A percentile compares a stretch with the other conserved stretches of the same genome.
Evolutionary conservation across 2,888 invertebrate genomes (phyloP).

Genomic region (Oscheius sp.): DNA sequence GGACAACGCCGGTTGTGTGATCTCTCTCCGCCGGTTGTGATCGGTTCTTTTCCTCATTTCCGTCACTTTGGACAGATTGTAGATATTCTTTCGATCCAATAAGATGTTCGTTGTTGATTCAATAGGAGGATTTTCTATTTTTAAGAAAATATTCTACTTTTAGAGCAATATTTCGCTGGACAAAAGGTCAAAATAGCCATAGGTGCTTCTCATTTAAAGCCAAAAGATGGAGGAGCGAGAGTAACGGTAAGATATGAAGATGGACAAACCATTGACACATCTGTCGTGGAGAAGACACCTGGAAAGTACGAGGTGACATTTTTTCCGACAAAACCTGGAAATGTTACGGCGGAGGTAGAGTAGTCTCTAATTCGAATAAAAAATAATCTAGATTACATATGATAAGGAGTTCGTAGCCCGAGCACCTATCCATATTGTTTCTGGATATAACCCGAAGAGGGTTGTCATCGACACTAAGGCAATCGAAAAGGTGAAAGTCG

Average conservation of each 20-base stretch:
- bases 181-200: slow-evolving; percentile 9
- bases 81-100: neutral
- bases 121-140: neutral
- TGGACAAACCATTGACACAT: neutral
- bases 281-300: neutral
- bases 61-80: neutral
- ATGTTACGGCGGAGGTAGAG: slow-evolving; percentile 28
- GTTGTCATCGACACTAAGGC: slow-evolving; percentile 38
- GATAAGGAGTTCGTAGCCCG: slow-evolving; percentile 42
- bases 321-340: slow-evolving; percentile 16
- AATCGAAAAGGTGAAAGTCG: slow-evolving; percentile 41
- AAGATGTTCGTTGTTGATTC: neutral
- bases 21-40: slow-evolving; percentile 17
- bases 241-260: neutral
- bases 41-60: neutral
- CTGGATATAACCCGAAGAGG: slow-evolving; percentile 43
- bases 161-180: neutral
- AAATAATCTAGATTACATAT: slow-evolving; percentile 36
- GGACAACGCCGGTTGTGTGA: slow-evolving; percentile 38
- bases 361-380: slow-evolving; percentile 1
- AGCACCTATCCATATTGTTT: slow-evolving; percentile 32
- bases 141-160: too few relatives aligned
- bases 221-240: neutral
- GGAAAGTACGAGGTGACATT: slow-evolving; percentile 1
- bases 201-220: neutral